A percentile compares a stretch with the other conserved stretches of the same genome.
Conservation (phyloP, 2,113 vertebrate genomes). For the Isurus oxyrinchus region DNA sequence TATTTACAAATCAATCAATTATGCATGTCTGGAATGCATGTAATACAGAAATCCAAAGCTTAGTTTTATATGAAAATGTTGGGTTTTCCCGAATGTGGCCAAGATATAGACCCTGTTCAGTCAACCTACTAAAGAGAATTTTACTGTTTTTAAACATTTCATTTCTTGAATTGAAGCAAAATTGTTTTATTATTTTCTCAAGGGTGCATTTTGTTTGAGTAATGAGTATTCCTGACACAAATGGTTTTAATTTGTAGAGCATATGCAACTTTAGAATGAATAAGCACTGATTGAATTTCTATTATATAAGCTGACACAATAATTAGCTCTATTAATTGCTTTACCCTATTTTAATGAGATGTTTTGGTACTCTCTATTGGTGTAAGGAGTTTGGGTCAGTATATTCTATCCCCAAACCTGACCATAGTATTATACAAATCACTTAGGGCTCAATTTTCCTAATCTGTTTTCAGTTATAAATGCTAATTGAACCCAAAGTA, state of each 20-base stretch:
- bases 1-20: not conserved
- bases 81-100: not conserved
- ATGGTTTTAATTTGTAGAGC: not conserved
- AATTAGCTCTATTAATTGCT: constrained; percentile 15
- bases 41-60: not conserved
- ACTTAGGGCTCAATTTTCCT: not conserved
- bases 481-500: not conserved
- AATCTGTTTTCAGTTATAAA: not conserved
- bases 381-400: not conserved
- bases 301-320: not conserved
- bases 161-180: constrained; percentile 51
- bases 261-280: constrained; percentile 13
- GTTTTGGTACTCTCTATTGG: not conserved
- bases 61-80: not conserved
- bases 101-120: not conserved
- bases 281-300: constrained; percentile 24
- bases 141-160: not conserved
- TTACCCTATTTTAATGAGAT: not conserved
- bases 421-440: not conserved
- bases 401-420: not conserved
- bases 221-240: not conserved
- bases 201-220: constrained; percentile 1
- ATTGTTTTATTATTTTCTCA: constrained; percentile 38
- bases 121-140: not conserved
- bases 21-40: not conserved